Percentiles rank a stretch among this genome's conserved stretches.
phyloP scores from a whole-genome alignment of 2,113 vertebrate genomes.

The Bos javanicus region DNA sequence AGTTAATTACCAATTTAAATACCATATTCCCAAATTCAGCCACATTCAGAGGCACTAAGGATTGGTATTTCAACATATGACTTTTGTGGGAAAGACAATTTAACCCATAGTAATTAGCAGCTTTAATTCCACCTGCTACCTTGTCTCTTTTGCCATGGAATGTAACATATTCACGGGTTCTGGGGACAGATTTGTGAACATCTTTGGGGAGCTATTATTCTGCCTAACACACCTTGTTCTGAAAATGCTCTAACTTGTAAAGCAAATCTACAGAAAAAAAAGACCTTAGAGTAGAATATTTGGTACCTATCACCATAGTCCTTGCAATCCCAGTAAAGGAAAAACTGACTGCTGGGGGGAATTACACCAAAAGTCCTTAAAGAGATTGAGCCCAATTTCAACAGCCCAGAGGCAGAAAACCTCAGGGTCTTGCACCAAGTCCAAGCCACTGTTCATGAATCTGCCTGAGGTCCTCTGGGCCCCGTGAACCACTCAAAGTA shows the following conservation, averaged over 20 bases:
- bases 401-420: neutral
- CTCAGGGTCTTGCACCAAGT: neutral
- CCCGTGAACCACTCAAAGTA: neutral
- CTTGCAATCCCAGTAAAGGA: neutral
- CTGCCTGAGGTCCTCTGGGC: neutral
- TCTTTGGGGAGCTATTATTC: neutral
- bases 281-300: neutral
- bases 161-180: neutral
- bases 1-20: neutral
- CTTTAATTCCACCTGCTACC: neutral
- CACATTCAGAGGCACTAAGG: neutral
- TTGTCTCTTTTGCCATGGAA: neutral
- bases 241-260: neutral
- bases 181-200: neutral
- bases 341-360: neutral
- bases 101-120: neutral
- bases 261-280: neutral
- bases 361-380: neutral
- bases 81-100: neutral
- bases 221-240: neutral
- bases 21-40: neutral
- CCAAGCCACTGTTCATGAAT: neutral
- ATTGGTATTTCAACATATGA: neutral
- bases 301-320: neutral
- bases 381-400: neutral